Percentiles rank a stretch among this genome's conserved stretches.
These are phyloP conservation scores for Ctenopoma kingsleyae DNA, from an alignment of 2,797 vertebrate genomes.

Conservation along the genomic window DNA sequence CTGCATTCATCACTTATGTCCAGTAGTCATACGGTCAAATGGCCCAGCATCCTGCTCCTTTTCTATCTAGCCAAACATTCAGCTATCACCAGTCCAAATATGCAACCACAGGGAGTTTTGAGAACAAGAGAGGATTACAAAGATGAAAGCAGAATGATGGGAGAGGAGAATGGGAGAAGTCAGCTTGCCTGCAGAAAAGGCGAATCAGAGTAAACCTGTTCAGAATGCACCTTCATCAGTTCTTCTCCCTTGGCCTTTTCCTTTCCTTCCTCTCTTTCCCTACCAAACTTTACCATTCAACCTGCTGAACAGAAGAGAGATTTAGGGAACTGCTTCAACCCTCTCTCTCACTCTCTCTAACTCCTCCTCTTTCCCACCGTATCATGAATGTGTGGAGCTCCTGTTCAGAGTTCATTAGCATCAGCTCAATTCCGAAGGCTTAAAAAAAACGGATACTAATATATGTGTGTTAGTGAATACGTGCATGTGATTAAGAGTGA, in stretches of 20 bases:
- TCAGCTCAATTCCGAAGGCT: constrained; percentile 72
- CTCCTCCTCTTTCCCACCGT: constrained; percentile 73
- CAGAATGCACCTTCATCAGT: constrained; percentile 69
- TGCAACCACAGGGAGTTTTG: constrained; percentile 15
- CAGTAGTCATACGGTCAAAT: constrained; percentile 7
- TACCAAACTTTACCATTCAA: constrained; percentile 58
- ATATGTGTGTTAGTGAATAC: constrained; percentile 25
- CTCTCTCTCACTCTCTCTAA: constrained; percentile 40
- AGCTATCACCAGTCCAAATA: constrained; percentile 39
- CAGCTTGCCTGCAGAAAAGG: constrained; percentile 51
- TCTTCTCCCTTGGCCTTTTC: constrained; percentile 24
- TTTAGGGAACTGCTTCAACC: constrained; percentile 47
- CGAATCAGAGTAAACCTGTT: constrained; percentile 75
- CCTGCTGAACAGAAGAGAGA: constrained; percentile 46
- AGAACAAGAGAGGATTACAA: constrained; percentile 8
- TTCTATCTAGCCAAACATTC: constrained; percentile 10
- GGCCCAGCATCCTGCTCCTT: constrained; percentile 6
- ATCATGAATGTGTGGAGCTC: constrained; percentile 75
- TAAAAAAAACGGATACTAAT: constrained; percentile 63
- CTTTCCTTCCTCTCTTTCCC: constrained; percentile 14
- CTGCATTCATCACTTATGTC: constrained; percentile 22
- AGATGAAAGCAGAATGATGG: constrained; percentile 4
- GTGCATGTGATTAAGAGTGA: constrained; percentile 25
- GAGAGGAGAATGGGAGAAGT: constrained; percentile 30
- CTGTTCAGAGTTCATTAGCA: constrained; percentile 77